Conservation (phyloP, 2,888 invertebrate genomes). For the Hirtodrosophila histrioides region DNA sequence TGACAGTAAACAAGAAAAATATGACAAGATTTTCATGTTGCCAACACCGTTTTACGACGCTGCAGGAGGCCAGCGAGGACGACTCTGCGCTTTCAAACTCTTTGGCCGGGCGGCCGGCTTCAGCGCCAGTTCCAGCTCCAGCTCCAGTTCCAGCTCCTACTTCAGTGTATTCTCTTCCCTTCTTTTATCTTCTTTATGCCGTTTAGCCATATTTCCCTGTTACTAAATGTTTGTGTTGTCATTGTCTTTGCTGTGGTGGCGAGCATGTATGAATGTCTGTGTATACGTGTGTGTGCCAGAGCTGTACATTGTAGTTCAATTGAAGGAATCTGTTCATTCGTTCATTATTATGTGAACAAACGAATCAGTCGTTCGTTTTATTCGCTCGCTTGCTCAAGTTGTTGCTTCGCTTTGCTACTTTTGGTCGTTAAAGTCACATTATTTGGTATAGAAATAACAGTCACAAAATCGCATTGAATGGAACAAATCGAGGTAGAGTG, state of each 20-base stretch:
- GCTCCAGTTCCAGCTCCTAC: slow-evolving; percentile 9
- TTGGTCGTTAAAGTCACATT: too few relatives aligned
- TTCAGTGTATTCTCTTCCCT: neutral
- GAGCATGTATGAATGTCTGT: slow-evolving; percentile 23
- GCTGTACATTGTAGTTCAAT: too few relatives aligned
- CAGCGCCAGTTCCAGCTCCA: neutral
- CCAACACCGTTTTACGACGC: slow-evolving; percentile 60
- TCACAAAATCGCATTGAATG: too few relatives aligned
- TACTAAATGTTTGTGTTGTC: slow-evolving; percentile 65
- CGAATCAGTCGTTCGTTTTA: too few relatives aligned
- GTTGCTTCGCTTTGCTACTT: too few relatives aligned
- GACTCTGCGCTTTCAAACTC: slow-evolving; percentile 50
- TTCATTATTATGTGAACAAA: too few relatives aligned
- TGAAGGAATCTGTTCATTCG: too few relatives aligned
- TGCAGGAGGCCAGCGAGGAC: slow-evolving; percentile 26
- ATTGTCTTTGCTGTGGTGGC: slow-evolving; percentile 42
- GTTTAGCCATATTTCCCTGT: slow-evolving; percentile 62
- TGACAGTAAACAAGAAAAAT: slow-evolving; percentile 81
- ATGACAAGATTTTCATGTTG: slow-evolving; percentile 79
- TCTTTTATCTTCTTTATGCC: slow-evolving; percentile 18
- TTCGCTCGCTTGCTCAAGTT: too few relatives aligned
- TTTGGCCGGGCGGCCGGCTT: slow-evolving; percentile 32
- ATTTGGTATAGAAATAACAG: too few relatives aligned
- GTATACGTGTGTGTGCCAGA: slow-evolving; percentile 7
- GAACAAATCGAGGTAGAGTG: too few relatives aligned